Conservation (phyloP, 2,797 vertebrate species). For the Liasis olivaceus region DNA sequence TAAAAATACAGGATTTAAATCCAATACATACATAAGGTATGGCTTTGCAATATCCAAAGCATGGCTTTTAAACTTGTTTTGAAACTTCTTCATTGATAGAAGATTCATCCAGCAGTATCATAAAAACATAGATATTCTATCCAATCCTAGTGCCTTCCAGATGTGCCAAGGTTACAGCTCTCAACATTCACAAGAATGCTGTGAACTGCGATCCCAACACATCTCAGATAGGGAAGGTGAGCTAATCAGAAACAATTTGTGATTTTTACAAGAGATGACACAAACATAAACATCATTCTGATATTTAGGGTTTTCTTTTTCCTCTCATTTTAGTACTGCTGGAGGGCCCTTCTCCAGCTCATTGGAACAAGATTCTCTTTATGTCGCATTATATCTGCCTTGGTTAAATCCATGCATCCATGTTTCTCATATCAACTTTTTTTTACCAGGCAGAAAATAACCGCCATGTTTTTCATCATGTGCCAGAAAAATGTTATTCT, state of each 20-base stretch:
- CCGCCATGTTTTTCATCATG: background rate
- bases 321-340: background rate
- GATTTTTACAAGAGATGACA: background rate
- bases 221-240: background rate
- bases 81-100: background rate
- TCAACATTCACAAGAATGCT: background rate
- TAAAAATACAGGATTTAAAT: background rate
- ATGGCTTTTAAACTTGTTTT: background rate
- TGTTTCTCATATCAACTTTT: background rate
- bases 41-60: background rate
- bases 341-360: background rate
- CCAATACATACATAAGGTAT: background rate
- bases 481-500: background rate
- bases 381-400: background rate
- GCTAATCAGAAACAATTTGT: background rate
- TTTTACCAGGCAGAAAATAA: background rate
- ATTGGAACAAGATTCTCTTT: background rate
- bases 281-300: background rate
- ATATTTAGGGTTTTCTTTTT: background rate
- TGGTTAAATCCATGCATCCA: background rate
- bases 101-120: background rate
- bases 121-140: background rate
- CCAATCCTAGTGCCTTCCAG: background rate
- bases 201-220: background rate
- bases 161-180: background rate